These are phyloP conservation scores for Urocynchramus pylzowi DNA, from an alignment of 2,113 vertebrate genomes.

Conservation along the genomic window DNA sequence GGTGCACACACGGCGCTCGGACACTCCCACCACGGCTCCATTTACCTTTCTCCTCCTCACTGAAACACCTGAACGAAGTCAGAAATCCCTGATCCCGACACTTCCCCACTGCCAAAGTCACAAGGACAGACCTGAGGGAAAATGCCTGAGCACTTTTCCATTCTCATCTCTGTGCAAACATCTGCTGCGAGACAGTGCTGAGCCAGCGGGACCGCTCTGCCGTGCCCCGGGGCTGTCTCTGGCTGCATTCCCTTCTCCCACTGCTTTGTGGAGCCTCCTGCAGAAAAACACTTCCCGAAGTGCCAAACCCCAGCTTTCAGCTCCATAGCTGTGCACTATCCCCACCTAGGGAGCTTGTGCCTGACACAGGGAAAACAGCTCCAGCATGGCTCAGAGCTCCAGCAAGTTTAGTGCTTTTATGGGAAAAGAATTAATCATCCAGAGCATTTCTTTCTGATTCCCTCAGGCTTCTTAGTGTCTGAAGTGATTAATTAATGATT, in stretches of 20 bases:
- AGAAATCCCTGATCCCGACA: background rate
- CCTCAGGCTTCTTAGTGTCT: background rate
- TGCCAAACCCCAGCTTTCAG: background rate
- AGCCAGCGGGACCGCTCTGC: background rate
- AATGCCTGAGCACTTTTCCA: background rate
- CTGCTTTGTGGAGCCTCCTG: background rate
- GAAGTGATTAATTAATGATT: constrained; percentile 24
- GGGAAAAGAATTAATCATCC: background rate
- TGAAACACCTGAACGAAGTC: background rate
- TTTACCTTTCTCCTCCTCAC: background rate
- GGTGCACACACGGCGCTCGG: background rate
- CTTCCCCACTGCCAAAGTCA: background rate
- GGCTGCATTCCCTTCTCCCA: background rate
- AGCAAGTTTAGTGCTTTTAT: background rate
- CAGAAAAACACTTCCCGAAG: background rate
- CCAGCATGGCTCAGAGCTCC: background rate
- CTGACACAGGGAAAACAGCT: background rate
- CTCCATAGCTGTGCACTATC: background rate
- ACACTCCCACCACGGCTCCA: background rate
- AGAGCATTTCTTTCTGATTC: background rate
- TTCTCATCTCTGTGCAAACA: background rate
- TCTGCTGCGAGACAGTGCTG: background rate
- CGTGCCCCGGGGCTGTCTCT: background rate
- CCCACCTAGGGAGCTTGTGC: constrained; percentile 5
- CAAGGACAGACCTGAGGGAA: background rate